Evolutionary conservation across 2,113 vertebrate species (phyloP).

Genomic region (Aphyosemion australe): DNA sequence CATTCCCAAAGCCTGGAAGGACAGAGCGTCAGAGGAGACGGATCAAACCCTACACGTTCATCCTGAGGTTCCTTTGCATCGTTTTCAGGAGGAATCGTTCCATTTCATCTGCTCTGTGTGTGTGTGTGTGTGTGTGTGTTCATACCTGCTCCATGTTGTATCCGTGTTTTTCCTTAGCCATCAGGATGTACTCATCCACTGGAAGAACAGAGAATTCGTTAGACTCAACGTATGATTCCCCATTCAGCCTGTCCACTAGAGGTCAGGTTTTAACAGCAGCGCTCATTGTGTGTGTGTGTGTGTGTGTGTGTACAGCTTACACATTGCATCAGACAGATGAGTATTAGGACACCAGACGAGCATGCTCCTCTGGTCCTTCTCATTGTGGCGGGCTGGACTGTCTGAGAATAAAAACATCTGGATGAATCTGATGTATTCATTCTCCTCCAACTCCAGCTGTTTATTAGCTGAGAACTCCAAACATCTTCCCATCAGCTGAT

Average conservation of each 20-base stretch:
- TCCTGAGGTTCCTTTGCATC: neutral
- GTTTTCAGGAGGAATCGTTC: neutral
- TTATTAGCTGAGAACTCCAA: too few relatives aligned
- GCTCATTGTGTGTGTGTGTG: neutral
- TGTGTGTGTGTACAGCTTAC: slow-evolving; percentile 73
- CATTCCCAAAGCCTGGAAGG: slow-evolving; percentile 92
- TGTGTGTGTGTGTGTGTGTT: neutral
- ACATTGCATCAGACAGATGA: slow-evolving; percentile 88
- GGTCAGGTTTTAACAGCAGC: slow-evolving; percentile 1
- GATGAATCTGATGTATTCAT: too few relatives aligned
- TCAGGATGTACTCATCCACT: slow-evolving; percentile 99
- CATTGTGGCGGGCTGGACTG: slow-evolving; percentile 77
- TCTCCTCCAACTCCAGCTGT: too few relatives aligned
- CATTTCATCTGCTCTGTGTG: neutral
- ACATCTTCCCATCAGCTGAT: too few relatives aligned
- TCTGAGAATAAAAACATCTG: slow-evolving; percentile 67
- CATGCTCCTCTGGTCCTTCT: slow-evolving; percentile 91
- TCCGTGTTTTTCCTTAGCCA: slow-evolving; percentile 98
- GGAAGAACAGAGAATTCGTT: neutral
- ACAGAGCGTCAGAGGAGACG: neutral
- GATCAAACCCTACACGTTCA: neutral
- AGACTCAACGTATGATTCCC: neutral
- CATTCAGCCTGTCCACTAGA: slow-evolving; percentile 14
- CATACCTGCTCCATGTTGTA: slow-evolving; percentile 98
- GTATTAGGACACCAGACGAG: slow-evolving; percentile 90